Conservation (phyloP, 2,888 invertebrate genomes). For the Chaetoderma sp. region DNA sequence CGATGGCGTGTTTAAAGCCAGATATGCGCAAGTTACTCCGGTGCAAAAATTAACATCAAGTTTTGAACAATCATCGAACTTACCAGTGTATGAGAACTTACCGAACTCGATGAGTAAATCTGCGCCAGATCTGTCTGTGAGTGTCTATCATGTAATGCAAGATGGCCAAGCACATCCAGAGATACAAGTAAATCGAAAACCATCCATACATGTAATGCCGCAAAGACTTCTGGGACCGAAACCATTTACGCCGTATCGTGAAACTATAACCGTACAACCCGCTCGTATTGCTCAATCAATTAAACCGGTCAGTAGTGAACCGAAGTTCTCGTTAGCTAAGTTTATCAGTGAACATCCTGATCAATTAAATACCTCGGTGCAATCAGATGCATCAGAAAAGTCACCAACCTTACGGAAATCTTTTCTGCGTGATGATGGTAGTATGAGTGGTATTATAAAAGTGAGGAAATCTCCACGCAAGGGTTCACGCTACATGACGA, state of each 20-base stretch:
- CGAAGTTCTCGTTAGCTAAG: neutral
- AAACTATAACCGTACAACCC: slow-evolving; percentile 71
- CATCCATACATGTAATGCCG: slow-evolving; percentile 46
- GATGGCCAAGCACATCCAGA: slow-evolving; percentile 19
- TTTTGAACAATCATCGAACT: neutral
- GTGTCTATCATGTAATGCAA: too few relatives aligned
- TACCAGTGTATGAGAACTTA: slow-evolving; percentile 55
- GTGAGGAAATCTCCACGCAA: slow-evolving; percentile 67
- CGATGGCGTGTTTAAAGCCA: too few relatives aligned
- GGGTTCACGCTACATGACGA: slow-evolving; percentile 84
- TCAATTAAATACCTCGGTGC: too few relatives aligned
- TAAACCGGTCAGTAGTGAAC: neutral
- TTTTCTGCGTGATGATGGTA: slow-evolving; percentile 49
- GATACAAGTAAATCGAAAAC: neutral
- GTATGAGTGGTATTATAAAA: slow-evolving; percentile 31
- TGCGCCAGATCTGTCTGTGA: too few relatives aligned
- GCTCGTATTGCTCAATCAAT: neutral
- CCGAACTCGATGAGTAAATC: slow-evolving; percentile 32
- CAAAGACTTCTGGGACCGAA: slow-evolving; percentile 53
- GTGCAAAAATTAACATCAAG: too few relatives aligned
- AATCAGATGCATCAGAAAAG: neutral
- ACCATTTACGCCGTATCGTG: slow-evolving; percentile 70
- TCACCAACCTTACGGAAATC: slow-evolving; percentile 26
- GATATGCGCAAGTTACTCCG: too few relatives aligned
- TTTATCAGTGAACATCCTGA: neutral